Evolutionary conservation across 1,140 invertebrate species (phyloP).

Genomic region (Zophobas morio): DNA sequence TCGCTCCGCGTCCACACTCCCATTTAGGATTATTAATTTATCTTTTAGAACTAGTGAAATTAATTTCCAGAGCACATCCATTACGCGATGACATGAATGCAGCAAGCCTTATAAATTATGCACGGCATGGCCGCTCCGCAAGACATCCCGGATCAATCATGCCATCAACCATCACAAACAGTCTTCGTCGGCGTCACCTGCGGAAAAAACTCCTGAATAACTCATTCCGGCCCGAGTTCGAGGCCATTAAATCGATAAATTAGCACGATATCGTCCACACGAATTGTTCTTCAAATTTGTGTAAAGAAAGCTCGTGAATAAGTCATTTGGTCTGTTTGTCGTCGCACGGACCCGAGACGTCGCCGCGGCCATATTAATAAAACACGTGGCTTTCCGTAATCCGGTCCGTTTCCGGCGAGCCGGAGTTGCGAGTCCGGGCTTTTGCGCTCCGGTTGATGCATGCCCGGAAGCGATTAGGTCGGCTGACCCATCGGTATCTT

Average conservation of each 20-base stretch:
- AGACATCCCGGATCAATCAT: slow-evolving; percentile 19
- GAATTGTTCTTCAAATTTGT: too few relatives aligned
- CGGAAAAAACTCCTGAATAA: slow-evolving; percentile 11
- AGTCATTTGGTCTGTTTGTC: background rate
- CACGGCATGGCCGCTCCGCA: background rate
- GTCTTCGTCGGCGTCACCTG: background rate
- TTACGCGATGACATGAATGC: slow-evolving; percentile 40
- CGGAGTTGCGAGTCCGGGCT: slow-evolving; percentile 43
- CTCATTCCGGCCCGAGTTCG: slow-evolving; percentile 1
- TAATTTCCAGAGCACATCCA: slow-evolving; percentile 43
- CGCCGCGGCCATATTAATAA: slow-evolving; percentile 54
- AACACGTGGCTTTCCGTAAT: slow-evolving; percentile 59
- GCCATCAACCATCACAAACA: background rate
- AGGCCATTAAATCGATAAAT: background rate
- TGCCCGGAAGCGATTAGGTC: slow-evolving; percentile 66
- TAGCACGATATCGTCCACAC: too few relatives aligned
- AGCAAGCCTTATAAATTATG: slow-evolving; percentile 41
- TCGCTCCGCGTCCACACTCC: slow-evolving; percentile 19
- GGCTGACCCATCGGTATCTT: slow-evolving; percentile 65
- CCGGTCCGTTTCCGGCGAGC: slow-evolving; percentile 55
- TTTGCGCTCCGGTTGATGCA: slow-evolving; percentile 44
- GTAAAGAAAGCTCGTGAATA: background rate
- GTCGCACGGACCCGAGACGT: background rate
- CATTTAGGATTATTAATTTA: slow-evolving; percentile 42
- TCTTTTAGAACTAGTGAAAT: slow-evolving; percentile 40